Base-by-base conservation (phyloP, 2,888 invertebrate genomes). In the Acleris laterana region DNA sequence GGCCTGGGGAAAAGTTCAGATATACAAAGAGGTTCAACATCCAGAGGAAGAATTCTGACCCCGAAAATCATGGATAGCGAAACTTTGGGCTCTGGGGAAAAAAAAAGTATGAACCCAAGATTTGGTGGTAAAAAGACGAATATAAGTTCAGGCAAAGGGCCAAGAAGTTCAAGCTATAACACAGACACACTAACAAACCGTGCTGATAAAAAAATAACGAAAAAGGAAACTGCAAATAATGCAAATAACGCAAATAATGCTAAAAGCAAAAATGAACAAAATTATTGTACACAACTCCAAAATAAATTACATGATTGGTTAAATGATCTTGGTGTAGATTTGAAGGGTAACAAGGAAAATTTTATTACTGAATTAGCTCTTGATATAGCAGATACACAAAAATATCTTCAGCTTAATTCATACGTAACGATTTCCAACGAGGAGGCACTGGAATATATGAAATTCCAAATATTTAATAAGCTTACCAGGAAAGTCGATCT, bases 391-490 rank as follows among this genome's bases (percentile, higher is more conserved):
- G 82, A 86, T 46, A 77, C 84, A 59, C 76, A 78, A 7, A 85
- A 80, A 51, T 87, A 87, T 71, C 72, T 84, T 49, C 78, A 82
- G 68, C 28, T 79, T 7, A 78, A 83, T 53, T 77, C 80, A 16
- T 72, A 71, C 6, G 69, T 71, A 1, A 77, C 75, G 69, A 62
- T 68, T 1, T 72, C 78, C 0, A 64, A 72, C 5, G 69, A 72
- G 51, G 81, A 80, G 25, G 85, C 84, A 69, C 49, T 82, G 0
- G 83, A 85, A 69, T 77, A 83, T 73, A 71, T 85, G n/a, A 83
- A 82, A 62, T 84, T 82, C 69, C 82, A 84, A 71, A 68, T 85
- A 0, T 84, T 78, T 59, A 80, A 78, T 64, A 78, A 76, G 70
- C 56, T 82, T 0, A 77, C 77, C 60, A 80, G 76, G 62, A 22